Conservation (phyloP, 2,888 invertebrate genomes). For the Drosophila subquinaria region DNA sequence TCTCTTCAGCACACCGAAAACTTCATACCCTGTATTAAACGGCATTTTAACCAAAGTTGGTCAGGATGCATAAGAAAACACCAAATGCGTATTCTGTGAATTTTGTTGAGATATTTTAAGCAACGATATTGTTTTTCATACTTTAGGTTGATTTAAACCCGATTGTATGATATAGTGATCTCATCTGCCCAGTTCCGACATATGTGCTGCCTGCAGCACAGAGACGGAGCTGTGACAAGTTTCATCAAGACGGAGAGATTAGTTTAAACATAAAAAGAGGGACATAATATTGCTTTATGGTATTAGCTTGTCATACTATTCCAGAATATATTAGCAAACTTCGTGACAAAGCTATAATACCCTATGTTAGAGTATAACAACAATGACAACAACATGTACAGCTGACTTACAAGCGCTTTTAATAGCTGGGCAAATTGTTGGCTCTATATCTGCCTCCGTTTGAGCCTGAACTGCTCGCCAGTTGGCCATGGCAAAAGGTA, state of each 20-base stretch:
- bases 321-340: not conserved
- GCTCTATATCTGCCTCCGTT: slow-evolving; percentile 23
- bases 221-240: not conserved
- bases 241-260: not conserved
- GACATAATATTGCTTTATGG: not conserved
- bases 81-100: no score
- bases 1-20: not conserved
- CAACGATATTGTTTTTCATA: no score
- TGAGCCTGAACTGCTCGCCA: slow-evolving; percentile 26
- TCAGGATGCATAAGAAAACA: no score
- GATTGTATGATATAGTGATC: not conserved
- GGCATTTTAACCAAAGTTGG: no score
- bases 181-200: not conserved
- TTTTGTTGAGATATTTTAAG: no score
- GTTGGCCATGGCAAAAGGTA: slow-evolving; percentile 62
- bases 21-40: not conserved
- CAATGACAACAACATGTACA: slow-evolving; percentile 27
- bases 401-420: slow-evolving; percentile 53
- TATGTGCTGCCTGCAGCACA: not conserved
- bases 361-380: not conserved
- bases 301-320: no score
- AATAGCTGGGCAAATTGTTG: slow-evolving; percentile 54
- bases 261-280: not conserved
- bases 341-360: not conserved
- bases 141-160: no score